Conservation (phyloP, 2,113 vertebrate species). For the Rattus rattus region DNA sequence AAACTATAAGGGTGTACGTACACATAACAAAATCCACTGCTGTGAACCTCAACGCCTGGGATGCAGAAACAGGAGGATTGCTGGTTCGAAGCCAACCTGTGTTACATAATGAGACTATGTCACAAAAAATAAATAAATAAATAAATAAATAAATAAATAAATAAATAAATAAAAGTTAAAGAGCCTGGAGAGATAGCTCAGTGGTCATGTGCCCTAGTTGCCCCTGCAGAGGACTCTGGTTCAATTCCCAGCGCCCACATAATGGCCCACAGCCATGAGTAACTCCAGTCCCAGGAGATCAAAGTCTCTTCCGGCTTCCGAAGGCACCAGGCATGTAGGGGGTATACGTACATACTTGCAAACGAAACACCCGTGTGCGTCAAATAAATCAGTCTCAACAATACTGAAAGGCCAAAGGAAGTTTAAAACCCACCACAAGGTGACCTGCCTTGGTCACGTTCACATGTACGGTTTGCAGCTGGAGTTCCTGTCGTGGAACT, state of each 20-base stretch:
- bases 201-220: not conserved
- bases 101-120: not conserved
- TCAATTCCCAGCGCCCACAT: not conserved
- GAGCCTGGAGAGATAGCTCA: too few species aligned
- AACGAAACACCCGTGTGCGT: not conserved
- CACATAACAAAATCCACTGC: not conserved
- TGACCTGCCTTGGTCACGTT: not conserved
- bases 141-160: too few species aligned
- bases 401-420: not conserved
- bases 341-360: not conserved
- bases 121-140: not conserved
- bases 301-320: not conserved
- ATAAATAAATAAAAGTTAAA: not conserved
- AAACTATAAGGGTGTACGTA: not conserved
- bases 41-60: not conserved
- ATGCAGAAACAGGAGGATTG: not conserved
- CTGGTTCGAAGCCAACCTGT: not conserved
- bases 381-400: not conserved
- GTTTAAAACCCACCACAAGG: not conserved
- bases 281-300: not conserved
- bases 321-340: not conserved
- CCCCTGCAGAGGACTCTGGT: not conserved
- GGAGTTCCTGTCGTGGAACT: fast-evolving
- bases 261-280: not conserved
- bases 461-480: too few species aligned